Conservation (phyloP, 2,113 vertebrate species). For the Dasyornis broadbenti region DNA sequence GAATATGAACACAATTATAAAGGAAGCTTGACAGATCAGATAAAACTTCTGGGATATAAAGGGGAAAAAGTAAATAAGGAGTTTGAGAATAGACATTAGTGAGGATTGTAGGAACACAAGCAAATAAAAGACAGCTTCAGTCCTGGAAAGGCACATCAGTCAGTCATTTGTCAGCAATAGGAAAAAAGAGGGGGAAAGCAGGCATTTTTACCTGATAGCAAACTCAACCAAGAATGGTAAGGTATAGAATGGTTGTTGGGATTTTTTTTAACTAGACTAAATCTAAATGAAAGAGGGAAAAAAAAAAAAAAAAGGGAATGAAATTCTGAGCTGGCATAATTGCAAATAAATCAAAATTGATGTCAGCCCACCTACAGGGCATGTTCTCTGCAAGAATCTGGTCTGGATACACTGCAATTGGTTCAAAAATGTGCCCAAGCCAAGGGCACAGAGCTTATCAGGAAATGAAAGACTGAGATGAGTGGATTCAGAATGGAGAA, state of each 20-base stretch:
- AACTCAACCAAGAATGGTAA: neutral
- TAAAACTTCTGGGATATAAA: constrained; percentile 10
- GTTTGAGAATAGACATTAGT: neutral
- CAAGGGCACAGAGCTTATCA: neutral
- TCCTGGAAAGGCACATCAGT: neutral
- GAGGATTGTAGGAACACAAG: neutral
- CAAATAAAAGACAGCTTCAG: neutral
- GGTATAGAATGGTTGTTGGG: neutral
- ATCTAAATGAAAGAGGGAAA: neutral
- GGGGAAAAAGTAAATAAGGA: constrained; percentile 12
- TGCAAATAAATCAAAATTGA: neutral
- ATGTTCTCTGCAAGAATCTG: neutral
- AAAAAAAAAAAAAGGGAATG: neutral
- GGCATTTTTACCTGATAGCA: neutral
- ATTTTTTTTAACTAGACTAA: neutral
- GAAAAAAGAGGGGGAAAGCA: neutral
- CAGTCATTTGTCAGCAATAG: neutral
- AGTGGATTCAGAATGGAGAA: neutral
- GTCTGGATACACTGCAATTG: neutral
- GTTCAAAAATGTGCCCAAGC: neutral
- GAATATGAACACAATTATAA: constrained; percentile 43
- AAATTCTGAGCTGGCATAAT: neutral
- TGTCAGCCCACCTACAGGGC: neutral
- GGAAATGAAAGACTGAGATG: neutral
- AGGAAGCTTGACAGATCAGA: constrained; percentile 46